These are phyloP conservation scores for Mantis religiosa DNA, from an alignment of 2,888 invertebrate genomes.

Conservation along the genomic window DNA sequence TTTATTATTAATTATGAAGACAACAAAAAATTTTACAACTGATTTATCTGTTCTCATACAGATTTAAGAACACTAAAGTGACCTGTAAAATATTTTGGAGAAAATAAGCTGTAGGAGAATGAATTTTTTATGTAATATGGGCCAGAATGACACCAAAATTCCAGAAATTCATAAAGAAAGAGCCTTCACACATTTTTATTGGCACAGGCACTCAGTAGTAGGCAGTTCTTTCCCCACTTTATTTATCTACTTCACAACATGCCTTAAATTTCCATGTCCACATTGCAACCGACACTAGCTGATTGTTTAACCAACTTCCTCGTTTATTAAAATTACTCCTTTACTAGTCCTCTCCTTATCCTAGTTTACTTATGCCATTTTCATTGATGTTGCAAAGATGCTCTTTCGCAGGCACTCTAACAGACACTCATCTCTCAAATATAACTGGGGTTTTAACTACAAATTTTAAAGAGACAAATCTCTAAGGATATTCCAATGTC, in stretches of 20 bases:
- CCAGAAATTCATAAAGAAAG: not conserved
- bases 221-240: not conserved
- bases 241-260: not conserved
- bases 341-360: conserved; percentile 20
- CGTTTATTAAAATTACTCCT: conserved; percentile 3
- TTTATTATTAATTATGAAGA: not conserved
- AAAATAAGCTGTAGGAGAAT: not conserved
- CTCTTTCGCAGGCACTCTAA: not conserved
- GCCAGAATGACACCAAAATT: not conserved
- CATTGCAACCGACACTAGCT: not conserved
- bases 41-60: not conserved
- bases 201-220: conserved; percentile 1
- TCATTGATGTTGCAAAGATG: not conserved
- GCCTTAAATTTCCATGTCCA: not conserved
- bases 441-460: not conserved
- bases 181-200: not conserved
- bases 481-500: not conserved
- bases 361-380: not conserved
- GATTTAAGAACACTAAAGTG: not conserved
- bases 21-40: not conserved
- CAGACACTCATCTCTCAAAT: not conserved
- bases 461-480: not conserved
- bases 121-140: no score
- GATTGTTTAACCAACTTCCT: not conserved
- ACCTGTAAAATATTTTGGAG: not conserved